Conservation (phyloP, 2,113 vertebrate genomes). For the Falcunculus frontatus region DNA sequence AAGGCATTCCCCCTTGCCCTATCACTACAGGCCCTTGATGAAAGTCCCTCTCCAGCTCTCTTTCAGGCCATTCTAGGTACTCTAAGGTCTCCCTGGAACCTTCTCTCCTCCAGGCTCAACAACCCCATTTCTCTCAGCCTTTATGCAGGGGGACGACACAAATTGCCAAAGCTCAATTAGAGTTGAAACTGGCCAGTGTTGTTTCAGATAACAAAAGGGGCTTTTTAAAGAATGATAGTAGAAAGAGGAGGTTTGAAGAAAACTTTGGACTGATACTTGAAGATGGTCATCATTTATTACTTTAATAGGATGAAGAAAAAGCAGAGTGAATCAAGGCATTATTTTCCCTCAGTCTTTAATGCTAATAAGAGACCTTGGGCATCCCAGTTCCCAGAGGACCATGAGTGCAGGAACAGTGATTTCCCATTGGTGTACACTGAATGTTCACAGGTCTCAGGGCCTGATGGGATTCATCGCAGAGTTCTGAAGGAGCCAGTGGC, state of each 20-base stretch:
- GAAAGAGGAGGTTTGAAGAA: neutral
- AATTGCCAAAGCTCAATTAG: neutral
- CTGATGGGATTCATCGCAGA: neutral
- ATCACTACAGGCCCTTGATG: neutral
- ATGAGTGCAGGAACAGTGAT: neutral
- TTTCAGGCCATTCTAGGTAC: neutral
- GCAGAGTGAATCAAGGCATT: neutral
- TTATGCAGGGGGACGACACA: neutral
- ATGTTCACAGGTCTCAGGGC: neutral
- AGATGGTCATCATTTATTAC: neutral
- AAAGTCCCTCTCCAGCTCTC: neutral
- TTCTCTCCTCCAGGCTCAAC: neutral
- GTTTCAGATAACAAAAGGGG: neutral
- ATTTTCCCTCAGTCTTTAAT: neutral
- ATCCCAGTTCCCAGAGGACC: neutral
- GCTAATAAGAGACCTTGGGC: neutral
- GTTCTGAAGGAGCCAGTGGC: neutral
- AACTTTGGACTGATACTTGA: neutral
- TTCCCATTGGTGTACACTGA: neutral
- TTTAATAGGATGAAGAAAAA: neutral
- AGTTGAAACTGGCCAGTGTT: neutral
- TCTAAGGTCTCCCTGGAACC: neutral
- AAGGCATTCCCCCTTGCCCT: neutral
- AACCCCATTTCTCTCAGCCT: neutral
- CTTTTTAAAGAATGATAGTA: neutral